Evolutionary conservation across 1,140 invertebrate genomes (phyloP), one percentile per base, ranked within the genome.

Genomic region (Drosophila grimshawi): DNA sequence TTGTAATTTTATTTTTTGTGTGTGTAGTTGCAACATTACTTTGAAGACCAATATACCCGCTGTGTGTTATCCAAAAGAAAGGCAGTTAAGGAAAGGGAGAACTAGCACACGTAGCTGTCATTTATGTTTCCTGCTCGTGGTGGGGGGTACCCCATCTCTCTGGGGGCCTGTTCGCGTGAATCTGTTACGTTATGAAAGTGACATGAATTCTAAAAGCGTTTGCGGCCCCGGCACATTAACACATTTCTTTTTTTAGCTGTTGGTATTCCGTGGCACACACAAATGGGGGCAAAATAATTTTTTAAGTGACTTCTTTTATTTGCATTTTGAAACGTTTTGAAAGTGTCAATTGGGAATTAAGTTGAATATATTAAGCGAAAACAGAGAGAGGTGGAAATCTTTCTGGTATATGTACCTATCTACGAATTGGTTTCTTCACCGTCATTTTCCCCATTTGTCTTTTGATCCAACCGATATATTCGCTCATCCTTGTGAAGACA

Each of bases 131-230:
- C 49, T 37, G 51, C 11, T 39, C 56, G 30, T 43, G 52, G 45
- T 59, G 61, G 75, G 51, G 41, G 61, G 35, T 37, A 5, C 19
- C 65, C 41, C 10, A n/a, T 7, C 33, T 11, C 67, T 71, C 73
- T 71, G 60, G 73, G 67, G 73, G 60, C 67, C 60, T 71, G 27
- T 66, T 51, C 60, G 77, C 73, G 73, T 75, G 81, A 83, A 82
- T 83, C 73, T 60, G 83, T 88, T 82, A 80, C 72, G 76, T 86
- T 67, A 74, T 80, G 70, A 88, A 83, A 89, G 57, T 89, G 83
- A 86, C 83, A 86, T 80, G 83, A 86, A 88, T 86, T 89, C 77
- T 71, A 83, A 86, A 89, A 86, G 73, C 83, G 66, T 88, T 88
- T 83, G 68, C 80, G 55, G 57, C 46, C 60, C 56, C 70, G 68